These are phyloP conservation scores for Glossophaga mutica DNA, from an alignment of 2,797 vertebrate species.

Conservation along the genomic window DNA sequence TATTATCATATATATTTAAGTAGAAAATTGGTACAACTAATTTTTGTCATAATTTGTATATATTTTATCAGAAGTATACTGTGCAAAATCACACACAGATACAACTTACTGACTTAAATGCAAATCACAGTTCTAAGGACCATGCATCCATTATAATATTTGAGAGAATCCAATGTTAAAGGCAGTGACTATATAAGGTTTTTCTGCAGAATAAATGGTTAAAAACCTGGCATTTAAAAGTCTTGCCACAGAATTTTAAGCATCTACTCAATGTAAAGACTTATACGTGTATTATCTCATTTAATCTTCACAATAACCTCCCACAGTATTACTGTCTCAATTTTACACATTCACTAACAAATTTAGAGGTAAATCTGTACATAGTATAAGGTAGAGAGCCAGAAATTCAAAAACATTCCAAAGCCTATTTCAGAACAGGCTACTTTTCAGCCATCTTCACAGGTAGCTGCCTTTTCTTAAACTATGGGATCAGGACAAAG, in stretches of 20 bases:
- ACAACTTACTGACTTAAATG: background rate
- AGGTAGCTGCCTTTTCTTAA: background rate
- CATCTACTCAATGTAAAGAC: background rate
- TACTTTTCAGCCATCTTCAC: background rate
- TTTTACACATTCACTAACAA: background rate
- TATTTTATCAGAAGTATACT: background rate
- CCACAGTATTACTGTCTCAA: background rate
- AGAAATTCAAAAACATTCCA: constrained; percentile 10
- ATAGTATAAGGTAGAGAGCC: background rate
- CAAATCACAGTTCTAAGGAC: background rate
- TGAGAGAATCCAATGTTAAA: background rate
- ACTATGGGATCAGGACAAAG: background rate
- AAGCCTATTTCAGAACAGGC: background rate
- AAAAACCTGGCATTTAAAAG: constrained; percentile 10
- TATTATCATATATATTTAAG: background rate
- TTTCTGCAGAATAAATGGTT: background rate
- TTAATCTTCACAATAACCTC: background rate
- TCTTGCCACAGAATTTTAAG: background rate
- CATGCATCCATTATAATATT: background rate
- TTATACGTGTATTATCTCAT: background rate
- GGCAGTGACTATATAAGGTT: background rate
- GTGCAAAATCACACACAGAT: background rate
- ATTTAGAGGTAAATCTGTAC: constrained; percentile 5
- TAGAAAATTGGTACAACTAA: background rate
- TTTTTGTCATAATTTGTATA: background rate